Evolutionary conservation across 1,140 invertebrate genomes (phyloP).

Genomic region (Thaumetopoea pityocampa): DNA sequence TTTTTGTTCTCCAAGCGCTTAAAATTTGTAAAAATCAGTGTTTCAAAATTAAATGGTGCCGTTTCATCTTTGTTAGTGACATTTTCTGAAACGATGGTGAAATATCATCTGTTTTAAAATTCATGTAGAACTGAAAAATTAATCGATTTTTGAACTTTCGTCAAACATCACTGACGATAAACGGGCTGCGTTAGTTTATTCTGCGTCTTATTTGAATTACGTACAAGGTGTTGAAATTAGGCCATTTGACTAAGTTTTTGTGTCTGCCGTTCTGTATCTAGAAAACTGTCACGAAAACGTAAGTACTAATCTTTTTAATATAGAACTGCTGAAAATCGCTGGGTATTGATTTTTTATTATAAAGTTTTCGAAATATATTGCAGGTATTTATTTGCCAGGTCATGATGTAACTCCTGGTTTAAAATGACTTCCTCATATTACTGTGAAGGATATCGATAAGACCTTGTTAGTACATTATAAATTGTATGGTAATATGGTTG

Average conservation of each 20-base stretch:
- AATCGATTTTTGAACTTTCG: conserved; percentile 59
- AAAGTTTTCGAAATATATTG: conserved; percentile 6
- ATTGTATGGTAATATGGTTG: background rate
- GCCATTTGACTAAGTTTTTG: conserved; percentile 26
- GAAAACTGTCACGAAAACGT: conserved; percentile 8
- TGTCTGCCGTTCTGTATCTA: conserved; percentile 9
- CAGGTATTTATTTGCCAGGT: conserved; percentile 22
- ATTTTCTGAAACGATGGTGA: conserved; percentile 47
- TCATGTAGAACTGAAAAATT: conserved; percentile 40
- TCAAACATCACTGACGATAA: conserved; percentile 44
- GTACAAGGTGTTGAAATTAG: conserved; percentile 42
- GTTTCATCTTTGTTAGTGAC: conserved; percentile 48
- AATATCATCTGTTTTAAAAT: conserved; percentile 44
- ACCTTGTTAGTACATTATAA: background rate
- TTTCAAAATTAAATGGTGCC: conserved; percentile 68
- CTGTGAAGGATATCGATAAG: background rate
- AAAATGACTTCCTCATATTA: conserved; percentile 11
- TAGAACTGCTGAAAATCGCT: background rate
- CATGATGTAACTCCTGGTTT: conserved; percentile 24
- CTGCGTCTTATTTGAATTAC: conserved; percentile 46
- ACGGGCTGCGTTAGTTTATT: conserved; percentile 55
- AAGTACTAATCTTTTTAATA: conserved; percentile 11
- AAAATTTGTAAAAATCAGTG: conserved; percentile 59
- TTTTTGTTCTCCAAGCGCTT: conserved; percentile 62
- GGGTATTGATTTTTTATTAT: conserved; percentile 16